phyloP scores from a whole-genome alignment of 2,797 vertebrate species.

The Oreochromis grahami region DNA sequence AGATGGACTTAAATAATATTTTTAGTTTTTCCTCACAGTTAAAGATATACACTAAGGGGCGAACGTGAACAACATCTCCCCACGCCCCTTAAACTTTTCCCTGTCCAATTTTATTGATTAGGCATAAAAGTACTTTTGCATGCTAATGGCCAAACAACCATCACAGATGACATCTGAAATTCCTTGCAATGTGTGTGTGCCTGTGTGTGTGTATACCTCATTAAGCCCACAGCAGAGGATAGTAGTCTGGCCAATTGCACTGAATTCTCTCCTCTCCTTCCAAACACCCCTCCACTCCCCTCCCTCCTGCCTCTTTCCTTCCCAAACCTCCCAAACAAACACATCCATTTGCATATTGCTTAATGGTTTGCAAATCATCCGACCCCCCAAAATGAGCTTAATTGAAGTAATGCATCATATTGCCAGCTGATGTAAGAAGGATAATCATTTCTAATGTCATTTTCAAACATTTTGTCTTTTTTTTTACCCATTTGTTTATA shows the following conservation, averaged over 20 bases:
- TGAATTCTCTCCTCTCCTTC: slow-evolving; percentile 24
- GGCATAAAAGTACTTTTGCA: slow-evolving; percentile 10
- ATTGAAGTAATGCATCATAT: slow-evolving; percentile 67
- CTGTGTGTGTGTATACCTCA: slow-evolving; percentile 48
- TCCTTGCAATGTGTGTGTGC: neutral
- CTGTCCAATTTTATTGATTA: slow-evolving; percentile 38
- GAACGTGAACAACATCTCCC: neutral
- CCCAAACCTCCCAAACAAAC: slow-evolving; percentile 61
- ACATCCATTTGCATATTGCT: slow-evolving; percentile 69
- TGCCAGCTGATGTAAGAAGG: slow-evolving; percentile 43
- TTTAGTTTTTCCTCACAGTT: neutral
- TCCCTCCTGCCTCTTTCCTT: slow-evolving; percentile 2
- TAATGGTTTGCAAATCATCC: slow-evolving; percentile 70
- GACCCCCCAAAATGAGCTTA: slow-evolving; percentile 51
- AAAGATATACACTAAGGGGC: neutral
- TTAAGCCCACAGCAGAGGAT: slow-evolving; percentile 62
- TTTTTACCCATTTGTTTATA: neutral
- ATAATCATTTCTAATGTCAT: slow-evolving; percentile 45
- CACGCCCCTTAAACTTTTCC: neutral
- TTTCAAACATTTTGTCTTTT: slow-evolving; percentile 14
- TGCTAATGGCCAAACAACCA: slow-evolving; percentile 6
- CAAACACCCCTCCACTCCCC: neutral
- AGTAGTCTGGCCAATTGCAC: slow-evolving; percentile 56
- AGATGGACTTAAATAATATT: neutral
- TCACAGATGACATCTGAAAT: neutral